Percentiles rank a stretch among this genome's conserved stretches.
Conservation (phyloP, 2,113 vertebrate species). For the Thomomys bottae region DNA sequence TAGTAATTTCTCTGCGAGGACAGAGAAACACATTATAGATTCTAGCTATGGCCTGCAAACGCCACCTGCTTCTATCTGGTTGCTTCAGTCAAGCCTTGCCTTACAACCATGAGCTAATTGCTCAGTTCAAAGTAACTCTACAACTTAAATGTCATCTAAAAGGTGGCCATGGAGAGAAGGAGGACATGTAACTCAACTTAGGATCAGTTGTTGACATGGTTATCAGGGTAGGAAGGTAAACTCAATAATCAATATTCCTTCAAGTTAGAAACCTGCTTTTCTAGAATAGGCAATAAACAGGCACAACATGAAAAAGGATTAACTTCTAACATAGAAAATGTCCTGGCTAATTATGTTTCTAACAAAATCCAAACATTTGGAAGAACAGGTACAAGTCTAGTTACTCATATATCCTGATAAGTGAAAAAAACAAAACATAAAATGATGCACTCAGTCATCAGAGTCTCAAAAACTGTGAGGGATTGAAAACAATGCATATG, state of each 20-base stretch:
- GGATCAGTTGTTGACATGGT: background rate
- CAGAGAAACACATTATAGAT: background rate
- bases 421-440: background rate
- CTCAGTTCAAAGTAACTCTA: background rate
- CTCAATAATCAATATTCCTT: background rate
- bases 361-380: background rate
- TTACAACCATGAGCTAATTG: background rate
- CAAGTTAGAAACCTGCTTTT: background rate
- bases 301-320: background rate
- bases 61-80: background rate
- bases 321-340: background rate
- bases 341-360: background rate
- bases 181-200: background rate
- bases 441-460: background rate
- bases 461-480: background rate
- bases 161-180: background rate
- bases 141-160: background rate
- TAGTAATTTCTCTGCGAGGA: background rate
- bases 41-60: background rate
- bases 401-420: background rate
- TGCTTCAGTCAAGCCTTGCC: background rate
- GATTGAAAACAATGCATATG: too few relatives aligned
- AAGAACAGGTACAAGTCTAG: background rate
- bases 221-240: background rate
- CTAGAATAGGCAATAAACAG: background rate